Base-by-base conservation (phyloP, 2,888 invertebrate genomes). In the Athalia circularis region DNA sequence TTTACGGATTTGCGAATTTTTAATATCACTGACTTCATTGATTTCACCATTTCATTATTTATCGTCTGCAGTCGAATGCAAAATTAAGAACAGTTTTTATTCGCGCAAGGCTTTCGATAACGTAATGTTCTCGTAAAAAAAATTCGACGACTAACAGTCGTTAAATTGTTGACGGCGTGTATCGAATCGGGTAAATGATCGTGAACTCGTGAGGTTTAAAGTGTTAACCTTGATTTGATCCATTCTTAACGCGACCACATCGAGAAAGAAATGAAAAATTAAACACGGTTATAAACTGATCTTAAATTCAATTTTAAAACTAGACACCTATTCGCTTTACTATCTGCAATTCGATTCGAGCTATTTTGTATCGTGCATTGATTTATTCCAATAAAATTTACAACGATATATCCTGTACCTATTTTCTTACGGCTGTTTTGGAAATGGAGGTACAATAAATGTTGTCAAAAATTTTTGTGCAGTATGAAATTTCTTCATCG, bases 111-210 rank as follows among this genome's bases (percentile, higher is more conserved):
- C 3, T 54, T 54, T 54, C 9, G n/a, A 54, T 54, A 54, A 11
- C n/a, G 54, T 54, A 3, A 54, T 3, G n/a, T 62, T 13, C 6
- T 62, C 29, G n/a, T 13, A 13, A 45, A 57, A 57, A n/a, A 59
- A 13, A 70, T 57, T 11, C 11, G 7, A 54, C 9, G 4, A 4
- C n/a, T 57, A 57, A 59, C 59, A 70, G 70, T 59, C 59, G 59
- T 70, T 57, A 57, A 57, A 54, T 43, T 54, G 54, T 59, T 45
- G 13, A 13, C 59, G 45, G 57, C 13, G 59, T 70, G 7, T 13
- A 59, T 47, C 70, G 59, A 68, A 68, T 68, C 68, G 8, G 43
- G 54, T n/a, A 57, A 68, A 68, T 43, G 54, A 68, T 54, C 2
- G 52, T n/a, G 48, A 13, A 13, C 7, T 50, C 48, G 7, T 47